Percentiles rank a stretch among this genome's conserved stretches.
Evolutionary conservation across 2,113 vertebrate genomes (phyloP).

Genomic region (Entelurus aequoreus): DNA sequence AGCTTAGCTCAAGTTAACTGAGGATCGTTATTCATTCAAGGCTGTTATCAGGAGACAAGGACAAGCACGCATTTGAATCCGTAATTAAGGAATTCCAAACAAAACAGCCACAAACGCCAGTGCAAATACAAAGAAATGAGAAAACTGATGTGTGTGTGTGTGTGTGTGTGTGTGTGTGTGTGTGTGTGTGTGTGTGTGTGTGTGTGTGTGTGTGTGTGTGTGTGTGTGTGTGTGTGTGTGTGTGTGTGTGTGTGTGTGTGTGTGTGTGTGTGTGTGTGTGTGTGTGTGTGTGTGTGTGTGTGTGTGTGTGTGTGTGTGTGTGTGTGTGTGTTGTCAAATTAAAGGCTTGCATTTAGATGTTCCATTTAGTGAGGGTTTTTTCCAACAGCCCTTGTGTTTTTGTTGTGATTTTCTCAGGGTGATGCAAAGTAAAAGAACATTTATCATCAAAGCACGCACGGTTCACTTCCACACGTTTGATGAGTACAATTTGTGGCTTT

Average conservation of each 20-base stretch:
- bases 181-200: no score
- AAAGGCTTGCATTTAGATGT: neutral
- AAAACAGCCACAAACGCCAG: neutral
- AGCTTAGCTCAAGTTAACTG: neutral
- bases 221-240: no score
- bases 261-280: no score
- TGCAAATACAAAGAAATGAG: slow-evolving; percentile 1
- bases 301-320: neutral
- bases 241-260: no score
- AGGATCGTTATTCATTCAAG: slow-evolving; percentile 7
- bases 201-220: no score
- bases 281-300: no score
- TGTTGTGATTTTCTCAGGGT: neutral
- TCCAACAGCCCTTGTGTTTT: neutral
- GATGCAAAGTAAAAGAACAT: neutral
- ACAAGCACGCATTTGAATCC: slow-evolving; percentile 8
- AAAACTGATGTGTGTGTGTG: neutral
- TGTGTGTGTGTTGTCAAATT: neutral
- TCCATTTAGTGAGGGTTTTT: neutral
- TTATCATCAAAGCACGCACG: neutral
- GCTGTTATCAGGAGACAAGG: slow-evolving; percentile 16
- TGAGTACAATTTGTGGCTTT: neutral
- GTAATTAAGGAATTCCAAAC: slow-evolving; percentile 11
- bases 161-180: no score
- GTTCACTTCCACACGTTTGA: neutral